Evolutionary conservation across 2,888 invertebrate genomes (phyloP), one percentile per base, ranked within the genome.

Genomic region (Trichacis sp.): DNA sequence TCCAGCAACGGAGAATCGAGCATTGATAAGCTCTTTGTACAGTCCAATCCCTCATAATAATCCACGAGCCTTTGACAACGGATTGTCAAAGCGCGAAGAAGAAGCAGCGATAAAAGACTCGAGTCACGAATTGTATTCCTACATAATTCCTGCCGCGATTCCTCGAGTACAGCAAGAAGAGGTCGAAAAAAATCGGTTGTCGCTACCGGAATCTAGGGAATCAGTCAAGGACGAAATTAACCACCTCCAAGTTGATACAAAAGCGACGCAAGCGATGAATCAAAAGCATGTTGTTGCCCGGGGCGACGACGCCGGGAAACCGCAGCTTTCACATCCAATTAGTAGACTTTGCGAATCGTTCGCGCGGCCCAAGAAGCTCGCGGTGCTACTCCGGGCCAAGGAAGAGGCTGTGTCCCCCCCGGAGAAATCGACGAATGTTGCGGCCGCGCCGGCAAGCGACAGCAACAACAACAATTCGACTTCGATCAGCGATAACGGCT

Each of bases 291-390:
- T n/a, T 3, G n/a, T 33, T 33, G 11, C 33, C n/a, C n/a, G 2
- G 5, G n/a, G 33, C 33, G n/a, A 15, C 8, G 14, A 30, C 15
- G 8, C 2, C 15, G 15, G 12, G n/a, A 12, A 36, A 58, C 71
- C 74, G 11, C 75, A 79, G 64, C 61, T 81, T 36, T 80, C 81
- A 2, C 77, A 74, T 59, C 81, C 81, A 14, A 73, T 81, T 43
- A 81, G 81, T 46, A 71, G 81, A 49, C 73, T 81, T 4, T 81
- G 81, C 72, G 80, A 78, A 47, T 17, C 59, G 8, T 15, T 56
- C 19, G 9, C 36, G 6, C n/a, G 29, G 29, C 24, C 51, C 17
- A 58, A 42, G 1, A 70, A 71, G 19, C 56, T 57, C n/a, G 24
- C 63, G 1, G 17, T 24, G 5, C 52, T 46, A 62, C 20, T 8